These are phyloP conservation scores for Clivina fossor DNA, from an alignment of 2,888 invertebrate genomes.

Conservation along the genomic window DNA sequence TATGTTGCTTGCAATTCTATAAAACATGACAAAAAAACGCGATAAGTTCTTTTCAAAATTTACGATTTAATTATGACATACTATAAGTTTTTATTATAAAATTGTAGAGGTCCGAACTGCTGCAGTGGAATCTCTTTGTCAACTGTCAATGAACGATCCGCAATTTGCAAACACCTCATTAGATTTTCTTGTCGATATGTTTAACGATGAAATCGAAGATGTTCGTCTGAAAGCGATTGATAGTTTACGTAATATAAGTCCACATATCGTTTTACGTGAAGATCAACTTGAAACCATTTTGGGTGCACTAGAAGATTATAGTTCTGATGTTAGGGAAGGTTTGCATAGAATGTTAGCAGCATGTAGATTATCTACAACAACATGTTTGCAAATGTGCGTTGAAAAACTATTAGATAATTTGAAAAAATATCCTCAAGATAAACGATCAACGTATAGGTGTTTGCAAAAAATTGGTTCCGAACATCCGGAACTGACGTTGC, in stretches of 20 bases:
- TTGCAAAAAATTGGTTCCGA: slow-evolving; percentile 85
- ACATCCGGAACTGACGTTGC: slow-evolving; percentile 87
- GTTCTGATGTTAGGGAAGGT: slow-evolving; percentile 91
- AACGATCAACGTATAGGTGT: slow-evolving; percentile 77
- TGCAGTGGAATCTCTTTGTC: slow-evolving; percentile 90
- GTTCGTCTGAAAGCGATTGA: slow-evolving; percentile 93
- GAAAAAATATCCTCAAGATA: slow-evolving; percentile 88
- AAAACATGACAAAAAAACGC: too few relatives aligned
- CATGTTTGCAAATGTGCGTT: slow-evolving; percentile 89
- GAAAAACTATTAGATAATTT: slow-evolving; percentile 90
- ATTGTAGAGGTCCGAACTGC: slow-evolving; percentile 88
- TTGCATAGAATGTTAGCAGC: slow-evolving; percentile 87
- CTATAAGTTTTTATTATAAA: too few relatives aligned
- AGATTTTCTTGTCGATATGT: slow-evolving; percentile 98
- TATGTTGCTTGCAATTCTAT: too few relatives aligned
- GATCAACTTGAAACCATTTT: slow-evolving; percentile 96
- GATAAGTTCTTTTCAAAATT: too few relatives aligned
- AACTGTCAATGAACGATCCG: slow-evolving; percentile 78
- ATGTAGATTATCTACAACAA: slow-evolving; percentile 84
- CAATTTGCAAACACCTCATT: slow-evolving; percentile 86
- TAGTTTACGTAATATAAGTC: slow-evolving; percentile 85
- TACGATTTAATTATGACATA: too few relatives aligned
- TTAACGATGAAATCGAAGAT: slow-evolving; percentile 98
- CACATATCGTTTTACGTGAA: slow-evolving; percentile 85
- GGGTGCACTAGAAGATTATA: slow-evolving; percentile 94